Conservation (phyloP, 1,140 invertebrate genomes). For the Euwallacea fornicatus region DNA sequence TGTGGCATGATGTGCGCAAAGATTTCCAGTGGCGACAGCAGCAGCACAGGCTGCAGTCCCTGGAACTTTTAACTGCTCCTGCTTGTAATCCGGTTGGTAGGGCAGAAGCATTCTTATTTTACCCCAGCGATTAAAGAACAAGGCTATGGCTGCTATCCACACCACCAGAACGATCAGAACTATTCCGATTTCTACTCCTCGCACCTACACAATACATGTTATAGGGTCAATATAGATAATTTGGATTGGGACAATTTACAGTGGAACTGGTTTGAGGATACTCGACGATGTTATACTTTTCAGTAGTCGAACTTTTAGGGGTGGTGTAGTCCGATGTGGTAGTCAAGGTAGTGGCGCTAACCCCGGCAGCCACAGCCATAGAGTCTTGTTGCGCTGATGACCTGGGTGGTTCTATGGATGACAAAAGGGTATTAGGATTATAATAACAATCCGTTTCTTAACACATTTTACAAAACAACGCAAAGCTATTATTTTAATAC, state of each 20-base stretch:
- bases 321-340: slow-evolving; percentile 42
- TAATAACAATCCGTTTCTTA: too few species aligned
- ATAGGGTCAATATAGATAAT: slow-evolving; percentile 56
- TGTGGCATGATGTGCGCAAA: slow-evolving; percentile 58
- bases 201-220: slow-evolving; percentile 55
- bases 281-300: slow-evolving; percentile 45
- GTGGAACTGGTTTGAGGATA: slow-evolving; percentile 61
- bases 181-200: slow-evolving; percentile 84
- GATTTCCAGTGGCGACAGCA: slow-evolving; percentile 56
- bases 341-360: slow-evolving; percentile 18
- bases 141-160: slow-evolving; percentile 83
- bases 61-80: slow-evolving; percentile 78
- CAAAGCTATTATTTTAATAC: not conserved
- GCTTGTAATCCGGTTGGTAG: slow-evolving; percentile 88
- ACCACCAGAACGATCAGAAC: slow-evolving; percentile 82
- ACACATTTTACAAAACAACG: not conserved
- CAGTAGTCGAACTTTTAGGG: slow-evolving; percentile 49
- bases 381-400: slow-evolving; percentile 71
- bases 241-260: slow-evolving; percentile 59
- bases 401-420: slow-evolving; percentile 67
- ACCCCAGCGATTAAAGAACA: slow-evolving; percentile 91
- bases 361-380: slow-evolving; percentile 57
- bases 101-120: slow-evolving; percentile 91
- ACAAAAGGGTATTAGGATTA: not conserved
- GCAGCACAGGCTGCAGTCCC: slow-evolving; percentile 73